These are phyloP conservation scores for Tenthredo amoena DNA, from an alignment of 2,888 invertebrate genomes.

Conservation along the genomic window DNA sequence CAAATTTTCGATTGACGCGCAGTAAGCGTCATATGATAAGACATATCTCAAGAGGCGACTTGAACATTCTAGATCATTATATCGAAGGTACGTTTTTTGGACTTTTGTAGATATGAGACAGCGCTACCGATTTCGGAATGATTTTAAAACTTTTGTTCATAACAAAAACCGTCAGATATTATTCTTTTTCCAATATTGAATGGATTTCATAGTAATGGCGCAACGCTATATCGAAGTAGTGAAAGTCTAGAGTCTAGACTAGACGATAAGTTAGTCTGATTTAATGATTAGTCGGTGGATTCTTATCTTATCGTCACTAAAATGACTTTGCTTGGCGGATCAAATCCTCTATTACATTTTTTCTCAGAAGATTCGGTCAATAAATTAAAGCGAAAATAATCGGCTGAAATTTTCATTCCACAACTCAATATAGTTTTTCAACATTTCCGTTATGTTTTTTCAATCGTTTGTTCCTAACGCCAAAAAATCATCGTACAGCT, in stretches of 20 bases:
- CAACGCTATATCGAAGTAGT: neutral
- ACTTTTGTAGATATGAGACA: too few species aligned
- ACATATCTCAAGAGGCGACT: neutral
- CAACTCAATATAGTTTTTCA: neutral
- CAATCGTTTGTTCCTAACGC: neutral
- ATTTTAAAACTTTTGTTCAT: too few species aligned
- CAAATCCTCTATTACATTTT: neutral
- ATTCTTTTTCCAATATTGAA: too few species aligned
- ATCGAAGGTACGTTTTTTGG: neutral
- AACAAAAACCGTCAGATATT: too few species aligned
- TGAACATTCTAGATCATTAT: neutral
- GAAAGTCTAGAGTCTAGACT: neutral
- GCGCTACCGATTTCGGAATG: too few species aligned
- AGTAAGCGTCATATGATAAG: neutral
- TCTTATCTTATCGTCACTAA: constrained; percentile 8
- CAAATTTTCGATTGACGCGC: neutral
- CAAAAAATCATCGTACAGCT: neutral
- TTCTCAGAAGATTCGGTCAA: neutral
- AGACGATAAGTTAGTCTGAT: neutral
- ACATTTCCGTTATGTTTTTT: neutral
- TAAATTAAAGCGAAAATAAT: too few species aligned
- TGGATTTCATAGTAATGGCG: too few species aligned
- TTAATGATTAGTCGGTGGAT: neutral
- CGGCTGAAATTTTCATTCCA: neutral
- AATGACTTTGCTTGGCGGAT: neutral